phyloP scores from a whole-genome alignment of 1,140 invertebrate genomes.

The Delia radicum region DNA sequence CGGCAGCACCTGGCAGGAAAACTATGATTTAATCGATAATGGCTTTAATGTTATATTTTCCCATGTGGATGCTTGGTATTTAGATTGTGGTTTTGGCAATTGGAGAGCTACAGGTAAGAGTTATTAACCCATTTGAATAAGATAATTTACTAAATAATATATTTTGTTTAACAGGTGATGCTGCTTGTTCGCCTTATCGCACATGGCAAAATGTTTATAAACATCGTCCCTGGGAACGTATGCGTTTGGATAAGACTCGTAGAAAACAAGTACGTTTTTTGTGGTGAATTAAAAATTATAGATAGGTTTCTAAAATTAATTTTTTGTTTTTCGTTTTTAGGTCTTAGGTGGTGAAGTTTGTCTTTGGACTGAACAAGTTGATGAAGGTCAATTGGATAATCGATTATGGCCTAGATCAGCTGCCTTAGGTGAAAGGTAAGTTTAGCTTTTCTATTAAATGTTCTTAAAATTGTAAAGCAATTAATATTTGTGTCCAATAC shows the following conservation, averaged over 20 bases:
- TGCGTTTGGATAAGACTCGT: conserved; percentile 47
- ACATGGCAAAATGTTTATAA: conserved; percentile 83
- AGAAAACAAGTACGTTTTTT: conserved; percentile 43
- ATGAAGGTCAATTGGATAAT: conserved; percentile 63
- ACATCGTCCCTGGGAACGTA: conserved; percentile 70
- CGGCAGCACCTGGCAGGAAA: conserved; percentile 73
- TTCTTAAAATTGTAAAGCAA: not conserved
- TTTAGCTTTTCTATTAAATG: not conserved
- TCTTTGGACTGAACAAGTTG: conserved; percentile 70
- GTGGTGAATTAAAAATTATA: not conserved
- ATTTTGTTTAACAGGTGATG: conserved; percentile 57
- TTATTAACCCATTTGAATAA: not conserved
- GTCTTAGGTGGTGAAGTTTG: conserved; percentile 69
- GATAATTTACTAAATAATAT: not conserved
- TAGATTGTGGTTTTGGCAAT: conserved; percentile 80
- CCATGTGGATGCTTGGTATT: conserved; percentile 82
- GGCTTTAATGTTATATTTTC: conserved; percentile 78
- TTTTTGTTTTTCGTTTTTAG: conserved; percentile 29
- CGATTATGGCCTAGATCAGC: conserved; percentile 71
- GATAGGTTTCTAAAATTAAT: not conserved
- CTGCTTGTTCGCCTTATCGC: conserved; percentile 76
- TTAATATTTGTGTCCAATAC: not conserved
- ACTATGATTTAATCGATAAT: conserved; percentile 69
- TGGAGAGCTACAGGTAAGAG: conserved; percentile 65
- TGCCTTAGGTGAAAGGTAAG: conserved; percentile 64